phyloP scores from a whole-genome alignment of 2,113 vertebrate genomes.

The Turnix velox region DNA sequence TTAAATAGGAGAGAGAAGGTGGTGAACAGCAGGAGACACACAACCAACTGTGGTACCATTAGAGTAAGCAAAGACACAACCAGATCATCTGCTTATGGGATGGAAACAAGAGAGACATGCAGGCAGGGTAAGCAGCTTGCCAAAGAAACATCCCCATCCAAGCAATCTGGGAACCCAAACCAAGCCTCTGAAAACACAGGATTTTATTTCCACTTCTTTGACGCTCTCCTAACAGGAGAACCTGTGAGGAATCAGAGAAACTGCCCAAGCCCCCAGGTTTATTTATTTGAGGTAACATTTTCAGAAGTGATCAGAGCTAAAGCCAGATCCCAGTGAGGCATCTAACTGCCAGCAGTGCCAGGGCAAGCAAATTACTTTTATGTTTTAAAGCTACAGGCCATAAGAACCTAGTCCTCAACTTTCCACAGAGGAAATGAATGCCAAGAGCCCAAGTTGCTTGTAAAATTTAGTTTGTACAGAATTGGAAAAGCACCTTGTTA shows the following conservation, averaged over 20 bases:
- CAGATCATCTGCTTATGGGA: neutral
- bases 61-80: neutral
- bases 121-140: neutral
- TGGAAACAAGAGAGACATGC: neutral
- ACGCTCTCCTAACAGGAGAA: neutral
- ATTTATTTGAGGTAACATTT: neutral
- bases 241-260: neutral
- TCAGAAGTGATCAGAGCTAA: neutral
- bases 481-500: neutral
- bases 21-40: neutral
- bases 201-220: neutral
- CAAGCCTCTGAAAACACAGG: neutral
- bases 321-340: neutral
- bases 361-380: neutral
- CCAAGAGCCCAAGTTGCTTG: neutral
- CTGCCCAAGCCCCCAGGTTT: neutral
- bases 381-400: neutral
- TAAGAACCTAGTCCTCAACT: neutral
- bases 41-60: neutral
- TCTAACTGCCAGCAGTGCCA: neutral
- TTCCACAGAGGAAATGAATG: neutral
- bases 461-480: neutral
- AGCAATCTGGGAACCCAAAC: neutral
- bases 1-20: neutral
- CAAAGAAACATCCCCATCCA: neutral